These are phyloP conservation scores for Pangasius macronema DNA, from an alignment of 2,797 vertebrate genomes.

Conservation along the genomic window DNA sequence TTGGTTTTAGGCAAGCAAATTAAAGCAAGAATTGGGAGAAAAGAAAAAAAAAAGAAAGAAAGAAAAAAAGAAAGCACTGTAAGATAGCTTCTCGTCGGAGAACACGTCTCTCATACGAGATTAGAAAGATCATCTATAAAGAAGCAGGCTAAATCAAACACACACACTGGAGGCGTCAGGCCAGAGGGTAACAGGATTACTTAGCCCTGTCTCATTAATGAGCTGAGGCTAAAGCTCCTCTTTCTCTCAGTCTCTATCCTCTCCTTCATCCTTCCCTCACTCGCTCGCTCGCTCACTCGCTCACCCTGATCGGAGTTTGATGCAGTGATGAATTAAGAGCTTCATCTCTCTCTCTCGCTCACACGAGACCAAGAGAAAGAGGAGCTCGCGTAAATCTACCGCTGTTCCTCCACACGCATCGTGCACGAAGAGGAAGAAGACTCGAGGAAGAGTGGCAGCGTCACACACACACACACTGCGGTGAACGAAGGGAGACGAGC, in stretches of 20 bases:
- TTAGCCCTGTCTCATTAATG: constrained; percentile 68
- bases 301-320: constrained; percentile 54
- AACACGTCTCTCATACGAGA: constrained; percentile 54
- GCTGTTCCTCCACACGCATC: neutral
- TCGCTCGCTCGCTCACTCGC: neutral
- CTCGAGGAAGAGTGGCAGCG: constrained; percentile 10
- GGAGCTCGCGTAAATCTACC: constrained; percentile 21
- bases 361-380: neutral
- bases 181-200: constrained; percentile 70
- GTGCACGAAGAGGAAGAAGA: neutral
- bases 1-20: constrained; percentile 75
- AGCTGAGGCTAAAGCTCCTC: constrained; percentile 61
- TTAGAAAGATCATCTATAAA: constrained; percentile 58
- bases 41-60: constrained; percentile 17
- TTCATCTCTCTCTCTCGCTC: neutral
- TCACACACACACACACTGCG: constrained; percentile 12
- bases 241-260: constrained; percentile 48
- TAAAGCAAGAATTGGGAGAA: constrained; percentile 36
- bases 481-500: constrained; percentile 7
- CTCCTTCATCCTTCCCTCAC: constrained; percentile 30
- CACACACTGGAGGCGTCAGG: constrained; percentile 56
- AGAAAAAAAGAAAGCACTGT: neutral
- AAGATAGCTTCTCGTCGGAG: constrained; percentile 67
- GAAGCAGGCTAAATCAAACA: constrained; percentile 46
- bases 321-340: constrained; percentile 43